These are phyloP conservation scores for Pelecanus crispus DNA, from an alignment of 2,113 vertebrate species.

Conservation along the genomic window DNA sequence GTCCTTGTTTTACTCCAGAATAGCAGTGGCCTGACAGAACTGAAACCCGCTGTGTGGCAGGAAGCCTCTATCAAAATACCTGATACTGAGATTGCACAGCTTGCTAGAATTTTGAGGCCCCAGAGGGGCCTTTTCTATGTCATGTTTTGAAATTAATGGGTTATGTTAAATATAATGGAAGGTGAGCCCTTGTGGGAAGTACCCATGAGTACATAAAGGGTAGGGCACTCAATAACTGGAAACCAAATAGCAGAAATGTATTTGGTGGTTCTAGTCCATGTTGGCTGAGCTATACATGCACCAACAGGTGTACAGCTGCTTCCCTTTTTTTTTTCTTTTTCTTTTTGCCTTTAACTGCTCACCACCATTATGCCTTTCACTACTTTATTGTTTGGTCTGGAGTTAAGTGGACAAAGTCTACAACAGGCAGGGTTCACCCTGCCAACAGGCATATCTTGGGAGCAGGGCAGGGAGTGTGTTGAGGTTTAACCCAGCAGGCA, in stretches of 20 bases:
- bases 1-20: not conserved
- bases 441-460: not conserved
- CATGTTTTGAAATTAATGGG: not conserved
- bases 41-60: not conserved
- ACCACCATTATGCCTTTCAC: not conserved
- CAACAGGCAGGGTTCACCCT: not conserved
- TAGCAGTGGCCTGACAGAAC: accelerated
- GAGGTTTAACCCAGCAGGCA: too few species aligned
- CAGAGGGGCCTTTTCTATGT: not conserved
- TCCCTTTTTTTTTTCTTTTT: not conserved
- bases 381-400: not conserved
- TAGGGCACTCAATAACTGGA: not conserved
- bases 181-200: not conserved
- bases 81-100: not conserved
- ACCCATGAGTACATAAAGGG: not conserved
- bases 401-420: not conserved
- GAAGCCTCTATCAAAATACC: not conserved
- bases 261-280: not conserved
- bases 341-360: not conserved
- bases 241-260: not conserved
- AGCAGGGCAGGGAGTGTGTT: not conserved
- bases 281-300: not conserved
- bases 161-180: not conserved
- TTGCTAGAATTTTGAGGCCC: not conserved
- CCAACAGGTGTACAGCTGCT: not conserved